A percentile compares a stretch with the other conserved stretches of the same genome.
Evolutionary conservation across 1,140 invertebrate genomes (phyloP).

Genomic region (Apis cerana): DNA sequence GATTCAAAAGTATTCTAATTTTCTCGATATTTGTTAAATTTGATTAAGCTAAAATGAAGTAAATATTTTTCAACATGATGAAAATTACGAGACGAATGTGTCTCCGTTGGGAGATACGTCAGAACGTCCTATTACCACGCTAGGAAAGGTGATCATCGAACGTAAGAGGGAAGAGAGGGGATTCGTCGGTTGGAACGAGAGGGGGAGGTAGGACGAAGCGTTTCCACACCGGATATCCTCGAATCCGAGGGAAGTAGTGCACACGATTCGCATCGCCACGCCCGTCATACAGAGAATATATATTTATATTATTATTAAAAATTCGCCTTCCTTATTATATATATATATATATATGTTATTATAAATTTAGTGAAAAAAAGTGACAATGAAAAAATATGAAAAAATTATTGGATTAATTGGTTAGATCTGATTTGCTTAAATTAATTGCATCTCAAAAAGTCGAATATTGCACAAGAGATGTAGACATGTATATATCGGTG

Average conservation of each 20-base stretch:
- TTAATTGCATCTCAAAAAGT: not conserved
- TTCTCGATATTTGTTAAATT: no score
- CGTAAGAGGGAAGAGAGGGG: slow-evolving; percentile 12
- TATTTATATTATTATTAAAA: slow-evolving; percentile 46
- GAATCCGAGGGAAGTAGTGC: slow-evolving; percentile 68
- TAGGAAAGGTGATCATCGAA: slow-evolving; percentile 52
- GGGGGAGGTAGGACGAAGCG: slow-evolving; percentile 68
- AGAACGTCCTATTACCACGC: slow-evolving; percentile 45
- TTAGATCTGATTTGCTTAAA: not conserved
- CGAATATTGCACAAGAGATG: no score
- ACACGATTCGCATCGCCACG: slow-evolving; percentile 72
- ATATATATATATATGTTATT: not conserved
- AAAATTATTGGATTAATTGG: not conserved
- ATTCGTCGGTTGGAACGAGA: not conserved
- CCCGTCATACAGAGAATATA: slow-evolving; percentile 39
- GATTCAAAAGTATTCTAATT: no score
- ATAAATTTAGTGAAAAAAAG: not conserved
- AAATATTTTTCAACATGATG: not conserved
- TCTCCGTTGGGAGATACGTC: not conserved
- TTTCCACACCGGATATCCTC: slow-evolving; percentile 80
- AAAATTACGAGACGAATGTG: slow-evolving; percentile 15
- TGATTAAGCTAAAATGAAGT: not conserved
- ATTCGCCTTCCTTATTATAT: slow-evolving; percentile 38
- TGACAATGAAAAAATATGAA: slow-evolving; percentile 11
- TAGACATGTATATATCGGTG: not conserved